Evolutionary conservation across 2,888 invertebrate genomes (phyloP).

Genomic region (Leptinotarsa peninsularis): DNA sequence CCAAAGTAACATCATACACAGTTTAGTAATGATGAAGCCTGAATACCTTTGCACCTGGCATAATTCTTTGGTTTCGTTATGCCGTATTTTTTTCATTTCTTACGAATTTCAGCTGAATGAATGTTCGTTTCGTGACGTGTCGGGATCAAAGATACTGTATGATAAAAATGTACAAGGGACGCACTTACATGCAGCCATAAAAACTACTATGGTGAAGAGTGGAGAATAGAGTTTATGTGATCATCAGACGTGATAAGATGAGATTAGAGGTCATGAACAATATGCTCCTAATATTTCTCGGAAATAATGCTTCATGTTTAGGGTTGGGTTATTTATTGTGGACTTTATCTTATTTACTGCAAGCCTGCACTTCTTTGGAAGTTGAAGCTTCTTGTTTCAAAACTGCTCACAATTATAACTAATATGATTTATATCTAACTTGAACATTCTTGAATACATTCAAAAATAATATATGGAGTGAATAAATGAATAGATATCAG

Average conservation of each 20-base stretch:
- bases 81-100: background rate
- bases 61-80: background rate
- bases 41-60: too few relatives aligned
- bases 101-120: slow-evolving; percentile 48
- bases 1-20: too few relatives aligned
- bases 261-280: slow-evolving; percentile 19
- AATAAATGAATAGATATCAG: too few relatives aligned
- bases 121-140: slow-evolving; percentile 52
- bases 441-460: too few relatives aligned
- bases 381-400: too few relatives aligned
- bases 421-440: too few relatives aligned
- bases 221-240: slow-evolving; percentile 11
- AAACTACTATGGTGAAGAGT: slow-evolving; percentile 24
- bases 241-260: slow-evolving; percentile 16
- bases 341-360: background rate
- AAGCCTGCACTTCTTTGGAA: background rate
- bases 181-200: slow-evolving; percentile 48
- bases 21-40: too few relatives aligned
- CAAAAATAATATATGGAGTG: too few relatives aligned
- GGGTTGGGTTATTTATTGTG: slow-evolving; percentile 14
- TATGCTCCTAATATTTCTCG: slow-evolving; percentile 8
- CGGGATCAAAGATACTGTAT: slow-evolving; percentile 51
- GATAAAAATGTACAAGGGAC: slow-evolving; percentile 52
- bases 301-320: slow-evolving; percentile 11
- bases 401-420: too few relatives aligned